Conservation (phyloP, 2,888 invertebrate species). For the Caenorhabditis wallacei region DNA sequence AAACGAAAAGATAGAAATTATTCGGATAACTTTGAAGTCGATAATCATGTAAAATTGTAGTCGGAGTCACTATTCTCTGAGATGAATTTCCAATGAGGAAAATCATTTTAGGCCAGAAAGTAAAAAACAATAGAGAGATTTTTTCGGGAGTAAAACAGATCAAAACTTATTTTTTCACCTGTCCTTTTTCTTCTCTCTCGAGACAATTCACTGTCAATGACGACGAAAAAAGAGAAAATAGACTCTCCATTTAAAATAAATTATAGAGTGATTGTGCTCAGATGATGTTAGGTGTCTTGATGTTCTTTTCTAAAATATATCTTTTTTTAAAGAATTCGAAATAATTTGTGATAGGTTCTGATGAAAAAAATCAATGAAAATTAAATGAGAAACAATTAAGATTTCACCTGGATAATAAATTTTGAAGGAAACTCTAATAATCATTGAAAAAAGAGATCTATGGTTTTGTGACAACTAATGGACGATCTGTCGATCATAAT, state of each 20-base stretch:
- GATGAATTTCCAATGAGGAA: constrained; percentile 14
- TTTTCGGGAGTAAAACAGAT: background rate
- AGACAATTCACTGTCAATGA: constrained; percentile 7
- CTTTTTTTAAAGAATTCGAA: background rate
- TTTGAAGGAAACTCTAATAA: no score
- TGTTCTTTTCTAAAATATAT: background rate
- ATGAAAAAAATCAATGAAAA: no score
- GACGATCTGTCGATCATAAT: no score
- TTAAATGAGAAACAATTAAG: background rate
- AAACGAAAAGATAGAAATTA: constrained; percentile 15
- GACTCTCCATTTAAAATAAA: no score
- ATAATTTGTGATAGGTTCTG: background rate
- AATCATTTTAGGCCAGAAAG: background rate
- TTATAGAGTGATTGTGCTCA: constrained; percentile 4
- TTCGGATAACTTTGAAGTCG: constrained; percentile 10
- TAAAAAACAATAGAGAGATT: background rate
- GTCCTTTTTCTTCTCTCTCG: background rate
- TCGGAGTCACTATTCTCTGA: constrained; percentile 3
- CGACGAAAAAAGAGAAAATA: no score
- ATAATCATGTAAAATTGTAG: constrained; percentile 25
- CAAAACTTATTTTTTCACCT: constrained; percentile 10
- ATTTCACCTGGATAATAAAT: no score
- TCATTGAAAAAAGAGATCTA: no score
- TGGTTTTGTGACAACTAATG: no score
- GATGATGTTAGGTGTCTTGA: constrained; percentile 17